Conservation (phyloP, 2,113 vertebrate genomes). For the Equus przewalskii region DNA sequence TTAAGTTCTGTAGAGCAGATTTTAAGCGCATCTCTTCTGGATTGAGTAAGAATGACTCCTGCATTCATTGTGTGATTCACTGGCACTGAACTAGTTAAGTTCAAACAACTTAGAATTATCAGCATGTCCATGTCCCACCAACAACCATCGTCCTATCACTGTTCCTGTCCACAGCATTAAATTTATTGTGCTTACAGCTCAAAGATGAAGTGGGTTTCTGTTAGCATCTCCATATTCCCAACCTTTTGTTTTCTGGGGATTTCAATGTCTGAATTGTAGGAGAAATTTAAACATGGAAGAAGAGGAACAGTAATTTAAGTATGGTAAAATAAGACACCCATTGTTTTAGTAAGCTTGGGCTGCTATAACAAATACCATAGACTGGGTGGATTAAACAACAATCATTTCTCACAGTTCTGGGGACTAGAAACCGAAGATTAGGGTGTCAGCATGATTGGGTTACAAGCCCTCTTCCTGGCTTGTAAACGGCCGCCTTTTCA, state of each 20-base stretch:
- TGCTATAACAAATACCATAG: not conserved
- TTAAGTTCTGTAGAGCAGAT: not conserved
- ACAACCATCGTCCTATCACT: not conserved
- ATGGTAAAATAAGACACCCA: not conserved
- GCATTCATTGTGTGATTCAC: not conserved
- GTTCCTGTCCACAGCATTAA: not conserved
- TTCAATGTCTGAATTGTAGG: not conserved
- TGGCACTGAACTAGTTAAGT: not conserved
- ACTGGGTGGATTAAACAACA: not conserved
- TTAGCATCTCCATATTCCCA: not conserved
- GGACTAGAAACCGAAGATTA: not conserved
- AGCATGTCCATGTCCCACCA: not conserved
- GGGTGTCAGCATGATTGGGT: not conserved
- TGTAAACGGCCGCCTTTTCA: not conserved
- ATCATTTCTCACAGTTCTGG: not conserved
- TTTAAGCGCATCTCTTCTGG: not conserved
- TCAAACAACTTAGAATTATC: not conserved
- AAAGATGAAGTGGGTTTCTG: not conserved
- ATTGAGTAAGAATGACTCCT: not conserved
- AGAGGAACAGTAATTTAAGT: not conserved
- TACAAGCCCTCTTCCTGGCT: not conserved
- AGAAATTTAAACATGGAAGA: constrained; percentile 28
- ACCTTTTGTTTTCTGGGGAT: not conserved
- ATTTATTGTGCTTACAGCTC: not conserved
- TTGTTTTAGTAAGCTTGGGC: not conserved